Base-by-base conservation (phyloP, 2,888 invertebrate species). In the Pammene fasciana region DNA sequence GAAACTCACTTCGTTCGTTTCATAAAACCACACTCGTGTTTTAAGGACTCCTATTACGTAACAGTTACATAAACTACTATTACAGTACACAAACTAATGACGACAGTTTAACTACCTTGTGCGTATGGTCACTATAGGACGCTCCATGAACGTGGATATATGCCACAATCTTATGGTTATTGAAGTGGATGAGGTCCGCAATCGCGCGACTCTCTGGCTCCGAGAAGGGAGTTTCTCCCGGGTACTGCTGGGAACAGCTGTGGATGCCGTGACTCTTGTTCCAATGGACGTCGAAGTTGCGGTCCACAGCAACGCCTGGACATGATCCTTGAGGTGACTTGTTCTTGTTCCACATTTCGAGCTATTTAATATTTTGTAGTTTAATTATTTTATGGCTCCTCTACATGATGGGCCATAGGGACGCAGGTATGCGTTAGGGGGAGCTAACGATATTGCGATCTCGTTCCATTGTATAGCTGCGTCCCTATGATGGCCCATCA, bases 201-300 rank as follows among this genome's bases (percentile, higher is more conserved):
- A 92, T 74, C 0, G 86, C 87, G 45, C 74, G 81, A 0, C 87
- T 81, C 72, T 92, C 92, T 0, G 79, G 74, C 70, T 91, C 92
- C 0, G 90, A 87, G 74, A 92, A 90, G 0, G 91, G 80, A 0
- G 5, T 4, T 0, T 76, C 67, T 0, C 92, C 92, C 1, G 90
- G 88, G 71, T 84, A 92, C 2, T 80, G 72, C 56, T 82, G 86
- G 67, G 82, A 85, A 72, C 92, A 92, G 0, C 89, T 82, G 50
- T 78, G 85, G 2, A 78, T 62, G 0, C 56, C 16, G 0, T 36
- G 55, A 0, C 79, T 71, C 1, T 1, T 10, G 55, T 85, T 86
- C 89, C 89, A 90, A 0, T 81, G 80, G 7, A 92, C 81, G 38
- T 92, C 89, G 36, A 92, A 92, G 71, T 92, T 92, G 0, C 90